These are phyloP conservation scores for Poeciliopsis infans DNA, from an alignment of 2,797 vertebrate genomes.

Conservation along the genomic window DNA sequence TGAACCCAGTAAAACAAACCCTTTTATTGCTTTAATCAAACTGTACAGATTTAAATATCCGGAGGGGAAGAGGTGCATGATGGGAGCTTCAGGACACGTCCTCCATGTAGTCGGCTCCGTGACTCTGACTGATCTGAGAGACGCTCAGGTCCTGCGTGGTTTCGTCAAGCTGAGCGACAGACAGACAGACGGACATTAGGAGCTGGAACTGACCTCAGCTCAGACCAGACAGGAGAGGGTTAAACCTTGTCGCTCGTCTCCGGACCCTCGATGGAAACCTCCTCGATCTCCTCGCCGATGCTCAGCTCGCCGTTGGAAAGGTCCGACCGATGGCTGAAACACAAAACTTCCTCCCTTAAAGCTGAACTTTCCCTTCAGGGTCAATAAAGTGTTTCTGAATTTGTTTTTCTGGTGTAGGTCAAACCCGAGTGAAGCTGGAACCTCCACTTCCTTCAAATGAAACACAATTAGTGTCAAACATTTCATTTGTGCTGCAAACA, in stretches of 20 bases:
- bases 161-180: slow-evolving; percentile 83
- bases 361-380: neutral
- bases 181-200: slow-evolving; percentile 11
- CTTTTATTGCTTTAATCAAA: slow-evolving; percentile 35
- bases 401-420: no score
- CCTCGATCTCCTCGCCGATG: slow-evolving; percentile 93
- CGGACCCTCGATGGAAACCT: slow-evolving; percentile 87
- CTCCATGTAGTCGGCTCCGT: slow-evolving; percentile 90
- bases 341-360: neutral
- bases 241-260: slow-evolving; percentile 87
- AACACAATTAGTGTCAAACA: no score
- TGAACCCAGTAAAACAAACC: neutral
- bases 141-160: slow-evolving; percentile 89
- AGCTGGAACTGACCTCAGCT: neutral
- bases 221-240: neutral
- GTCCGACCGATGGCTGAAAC: slow-evolving; percentile 87
- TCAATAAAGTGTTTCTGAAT: no score
- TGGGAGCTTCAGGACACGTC: slow-evolving; percentile 82
- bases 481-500: no score
- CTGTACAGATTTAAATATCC: slow-evolving; percentile 55
- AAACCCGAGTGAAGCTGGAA: no score
- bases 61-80: slow-evolving; percentile 24
- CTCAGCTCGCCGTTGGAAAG: slow-evolving; percentile 88
- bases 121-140: slow-evolving; percentile 89
- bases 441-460: no score